Conservation (phyloP, 2,888 invertebrate genomes). For the Nudaria mundana region DNA sequence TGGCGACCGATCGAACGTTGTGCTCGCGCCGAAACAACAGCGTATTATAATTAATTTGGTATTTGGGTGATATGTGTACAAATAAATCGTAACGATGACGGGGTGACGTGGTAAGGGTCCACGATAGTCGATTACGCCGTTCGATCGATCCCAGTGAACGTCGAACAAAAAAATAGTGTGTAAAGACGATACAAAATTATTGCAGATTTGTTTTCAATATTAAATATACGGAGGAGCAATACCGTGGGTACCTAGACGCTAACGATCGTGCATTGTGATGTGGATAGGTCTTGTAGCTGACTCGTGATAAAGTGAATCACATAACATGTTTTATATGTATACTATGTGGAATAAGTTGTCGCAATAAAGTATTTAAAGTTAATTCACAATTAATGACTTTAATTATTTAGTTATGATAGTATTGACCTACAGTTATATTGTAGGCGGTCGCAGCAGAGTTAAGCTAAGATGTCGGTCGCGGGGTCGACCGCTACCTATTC, state of each 20-base stretch:
- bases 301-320: conserved; percentile 78
- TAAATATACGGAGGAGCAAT: conserved; percentile 44
- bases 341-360: conserved; percentile 81
- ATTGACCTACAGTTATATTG: conserved; percentile 43
- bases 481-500: conserved; percentile 51
- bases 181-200: conserved; percentile 73
- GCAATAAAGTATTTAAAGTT: conserved; percentile 81
- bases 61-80: conserved; percentile 38
- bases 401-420: conserved; percentile 58
- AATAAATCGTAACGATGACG: conserved; percentile 39
- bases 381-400: conserved; percentile 73
- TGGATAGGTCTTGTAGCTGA: conserved; percentile 78
- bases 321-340: conserved; percentile 80
- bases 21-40: conserved; percentile 36
- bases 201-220: conserved; percentile 67
- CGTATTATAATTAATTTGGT: conserved; percentile 31
- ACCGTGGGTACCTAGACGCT: conserved; percentile 57
- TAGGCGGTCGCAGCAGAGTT: conserved; percentile 33
- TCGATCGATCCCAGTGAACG: conserved; percentile 69
- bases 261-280: conserved; percentile 76
- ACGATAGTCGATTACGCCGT: conserved; percentile 50
- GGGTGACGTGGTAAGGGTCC: conserved; percentile 49
- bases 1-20: conserved; percentile 64
- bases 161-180: conserved; percentile 77
- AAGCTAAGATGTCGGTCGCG: background rate